A percentile compares a stretch with the other conserved stretches of the same genome.
These are phyloP conservation scores for Trichonephila clavata DNA, from an alignment of 1,140 invertebrate genomes.

Conservation along the genomic window DNA sequence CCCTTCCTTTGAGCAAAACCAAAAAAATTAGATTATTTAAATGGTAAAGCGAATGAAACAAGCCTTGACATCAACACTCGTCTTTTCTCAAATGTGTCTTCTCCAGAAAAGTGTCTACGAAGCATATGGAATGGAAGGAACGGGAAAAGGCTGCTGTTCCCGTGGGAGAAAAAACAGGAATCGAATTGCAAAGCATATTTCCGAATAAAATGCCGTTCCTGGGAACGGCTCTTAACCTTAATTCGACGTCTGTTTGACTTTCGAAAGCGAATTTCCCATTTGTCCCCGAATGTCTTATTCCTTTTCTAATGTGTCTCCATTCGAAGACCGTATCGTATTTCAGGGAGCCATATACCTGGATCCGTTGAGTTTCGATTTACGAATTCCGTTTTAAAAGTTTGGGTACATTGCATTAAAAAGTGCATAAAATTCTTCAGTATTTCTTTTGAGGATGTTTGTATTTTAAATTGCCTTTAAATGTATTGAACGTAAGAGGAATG, in stretches of 20 bases:
- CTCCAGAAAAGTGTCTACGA: neutral
- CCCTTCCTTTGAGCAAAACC: too few relatives aligned
- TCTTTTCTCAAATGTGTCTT: neutral
- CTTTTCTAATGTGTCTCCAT: neutral
- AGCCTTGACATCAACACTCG: neutral
- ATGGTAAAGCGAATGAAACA: neutral
- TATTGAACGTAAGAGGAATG: too few relatives aligned
- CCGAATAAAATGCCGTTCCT: constrained; percentile 37
- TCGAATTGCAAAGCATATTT: constrained; percentile 61
- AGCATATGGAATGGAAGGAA: neutral
- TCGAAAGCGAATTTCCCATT: constrained; percentile 1
- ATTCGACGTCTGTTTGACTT: constrained; percentile 54
- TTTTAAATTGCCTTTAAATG: neutral
- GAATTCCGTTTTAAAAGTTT: neutral
- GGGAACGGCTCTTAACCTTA: constrained; percentile 50
- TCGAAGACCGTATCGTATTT: neutral
- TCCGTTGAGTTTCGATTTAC: neutral
- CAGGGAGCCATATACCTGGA: neutral
- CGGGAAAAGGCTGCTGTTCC: neutral
- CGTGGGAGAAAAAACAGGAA: constrained; percentile 20
- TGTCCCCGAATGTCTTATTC: constrained; percentile 7
- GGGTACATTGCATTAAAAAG: neutral
- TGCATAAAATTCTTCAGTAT: neutral
- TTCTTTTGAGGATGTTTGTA: neutral
- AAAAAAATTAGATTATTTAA: neutral